Base-by-base conservation (phyloP, 2,797 vertebrate species). In the Gobio occitaniae region DNA sequence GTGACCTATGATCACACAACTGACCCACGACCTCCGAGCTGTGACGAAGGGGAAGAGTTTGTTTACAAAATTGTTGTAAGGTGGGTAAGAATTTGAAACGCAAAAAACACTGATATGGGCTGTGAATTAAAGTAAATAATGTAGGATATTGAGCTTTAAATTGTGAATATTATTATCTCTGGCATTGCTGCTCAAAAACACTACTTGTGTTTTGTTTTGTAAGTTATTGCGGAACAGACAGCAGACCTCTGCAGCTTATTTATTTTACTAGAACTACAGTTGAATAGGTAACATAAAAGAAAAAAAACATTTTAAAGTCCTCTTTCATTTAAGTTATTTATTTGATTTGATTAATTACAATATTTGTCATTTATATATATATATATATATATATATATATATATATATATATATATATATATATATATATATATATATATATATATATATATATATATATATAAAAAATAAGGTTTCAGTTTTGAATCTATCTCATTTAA, bases 1-100 rank as follows among this genome's bases (percentile, higher is more conserved):
- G 94, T 88, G 87, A 86, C 87, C 84, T 92, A 72, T 19, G 59
- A 90, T 86, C 66, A 89, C 80, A 78, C 86, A 88, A 71, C 54
- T 81, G 72, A 84, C 74, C 75, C 87, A 52, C 83, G 66, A 74
- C 78, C 50, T 83, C 63, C 12, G 10, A 4, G 61, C 21, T 41
- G 48, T 13, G n/a, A 48, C 1, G 54, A 19, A 16, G 11, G 36
- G 32, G 38, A 36, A 19, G 72, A 7, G 38, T 19, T 6, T 15
- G 44, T 69, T 68, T n/a, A 38, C 16, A 1, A 76, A 15, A 0
- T 47, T 32, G 17, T 25, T 25, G 32, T 41, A 70, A 0, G 4
- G 13, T n/a, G 47, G 63, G 69, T 15, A 15, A 52, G 29, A 13
- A 25, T n/a, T 50, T n/a, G 6, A n/a, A 69, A 32, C 11, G 1